A percentile compares a stretch with the other conserved stretches of the same genome.
phyloP scores from a whole-genome alignment of 2,113 vertebrate genomes.

The Willisornis vidua region DNA sequence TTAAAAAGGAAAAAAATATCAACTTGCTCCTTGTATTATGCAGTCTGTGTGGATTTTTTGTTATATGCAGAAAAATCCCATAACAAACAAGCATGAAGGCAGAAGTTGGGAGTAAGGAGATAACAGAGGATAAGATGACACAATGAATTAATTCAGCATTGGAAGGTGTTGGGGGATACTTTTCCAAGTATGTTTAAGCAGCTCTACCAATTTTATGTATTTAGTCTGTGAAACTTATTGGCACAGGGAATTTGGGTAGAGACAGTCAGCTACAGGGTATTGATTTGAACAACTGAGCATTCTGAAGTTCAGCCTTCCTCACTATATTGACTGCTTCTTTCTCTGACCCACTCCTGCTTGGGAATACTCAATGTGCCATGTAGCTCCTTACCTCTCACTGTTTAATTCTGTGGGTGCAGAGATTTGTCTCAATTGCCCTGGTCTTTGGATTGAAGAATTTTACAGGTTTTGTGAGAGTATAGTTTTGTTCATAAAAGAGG shows the following conservation, averaged over 20 bases:
- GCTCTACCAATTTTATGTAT: neutral
- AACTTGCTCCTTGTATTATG: neutral
- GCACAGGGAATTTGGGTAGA: neutral
- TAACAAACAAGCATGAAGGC: neutral
- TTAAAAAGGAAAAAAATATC: neutral
- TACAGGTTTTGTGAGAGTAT: neutral
- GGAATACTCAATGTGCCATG: fast-evolving
- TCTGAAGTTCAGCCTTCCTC: neutral
- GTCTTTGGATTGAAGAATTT: neutral
- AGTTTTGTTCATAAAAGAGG: neutral
- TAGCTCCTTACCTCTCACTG: neutral
- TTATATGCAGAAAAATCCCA: neutral
- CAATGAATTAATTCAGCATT: neutral
- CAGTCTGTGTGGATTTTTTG: neutral
- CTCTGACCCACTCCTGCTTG: neutral
- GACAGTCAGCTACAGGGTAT: neutral
- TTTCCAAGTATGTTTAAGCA: neutral
- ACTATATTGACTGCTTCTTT: neutral
- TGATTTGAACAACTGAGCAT: neutral
- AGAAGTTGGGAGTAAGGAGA: neutral
- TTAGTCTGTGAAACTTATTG: neutral
- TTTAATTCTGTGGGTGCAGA: neutral
- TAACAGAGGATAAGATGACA: neutral
- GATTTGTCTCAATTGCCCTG: neutral
- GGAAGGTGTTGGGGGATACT: neutral